These are phyloP conservation scores for Neuroscelio doddi DNA, from an alignment of 2,888 invertebrate genomes.

Conservation along the genomic window DNA sequence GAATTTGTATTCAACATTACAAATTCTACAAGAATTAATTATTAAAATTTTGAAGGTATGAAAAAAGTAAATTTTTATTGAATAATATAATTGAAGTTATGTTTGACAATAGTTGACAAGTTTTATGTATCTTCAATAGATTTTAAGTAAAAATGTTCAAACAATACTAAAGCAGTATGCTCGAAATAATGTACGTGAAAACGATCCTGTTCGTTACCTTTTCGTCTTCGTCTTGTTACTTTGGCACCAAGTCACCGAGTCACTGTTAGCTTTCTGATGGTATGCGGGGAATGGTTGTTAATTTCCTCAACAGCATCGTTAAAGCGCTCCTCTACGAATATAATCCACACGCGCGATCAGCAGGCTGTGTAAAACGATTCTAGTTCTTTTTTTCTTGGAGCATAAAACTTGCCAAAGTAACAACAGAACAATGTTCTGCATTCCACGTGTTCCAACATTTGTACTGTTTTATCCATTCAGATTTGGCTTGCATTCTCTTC, in stretches of 20 bases:
- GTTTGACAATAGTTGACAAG: too few species aligned
- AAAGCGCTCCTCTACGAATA: conserved; percentile 28
- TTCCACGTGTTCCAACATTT: conserved; percentile 14
- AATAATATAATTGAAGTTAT: too few species aligned
- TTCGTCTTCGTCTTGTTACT: conserved; percentile 33
- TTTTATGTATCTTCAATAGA: conserved; percentile 8
- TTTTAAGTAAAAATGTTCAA: conserved; percentile 15
- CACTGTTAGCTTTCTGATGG: conserved; percentile 18
- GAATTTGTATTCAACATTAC: too few species aligned
- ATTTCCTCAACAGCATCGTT: conserved; percentile 30
- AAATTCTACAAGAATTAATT: too few species aligned
- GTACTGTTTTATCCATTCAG: background rate
- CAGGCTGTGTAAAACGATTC: conserved; percentile 25
- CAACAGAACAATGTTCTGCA: conserved; percentile 13
- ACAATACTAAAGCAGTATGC: conserved; percentile 21
- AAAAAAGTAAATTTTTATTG: too few species aligned
- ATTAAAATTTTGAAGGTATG: too few species aligned
- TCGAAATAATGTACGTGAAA: conserved; percentile 22
- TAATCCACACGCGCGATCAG: conserved; percentile 31
- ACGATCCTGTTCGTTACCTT: conserved; percentile 25
- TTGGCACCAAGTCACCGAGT: conserved; percentile 27
- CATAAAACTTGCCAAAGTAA: conserved; percentile 13
- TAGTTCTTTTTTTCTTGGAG: conserved; percentile 14
- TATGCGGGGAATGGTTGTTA: conserved; percentile 27
- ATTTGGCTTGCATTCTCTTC: too few species aligned